Percentiles rank a stretch among this genome's conserved stretches.
Evolutionary conservation across 2,113 vertebrate species (phyloP).

Genomic region (Sphyrna mokarran): DNA sequence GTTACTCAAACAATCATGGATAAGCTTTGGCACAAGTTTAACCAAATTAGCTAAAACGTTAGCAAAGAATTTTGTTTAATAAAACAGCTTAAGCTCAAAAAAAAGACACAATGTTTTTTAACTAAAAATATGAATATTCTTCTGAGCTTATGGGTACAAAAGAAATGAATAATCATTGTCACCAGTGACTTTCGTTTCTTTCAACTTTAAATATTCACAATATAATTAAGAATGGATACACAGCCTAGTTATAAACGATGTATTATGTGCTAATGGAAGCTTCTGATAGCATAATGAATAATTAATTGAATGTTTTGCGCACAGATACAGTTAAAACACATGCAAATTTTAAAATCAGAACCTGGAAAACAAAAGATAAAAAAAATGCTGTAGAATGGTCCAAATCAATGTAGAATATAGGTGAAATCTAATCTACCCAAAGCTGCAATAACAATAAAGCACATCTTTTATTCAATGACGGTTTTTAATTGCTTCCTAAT

Average conservation of each 20-base stretch:
- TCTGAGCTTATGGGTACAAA: not conserved
- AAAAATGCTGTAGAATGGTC: not conserved
- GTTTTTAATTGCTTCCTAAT: not conserved
- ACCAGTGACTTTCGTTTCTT: not conserved
- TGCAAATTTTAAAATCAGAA: not conserved
- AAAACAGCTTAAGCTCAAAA: not conserved
- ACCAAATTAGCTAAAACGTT: not conserved
- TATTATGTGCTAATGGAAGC: not conserved
- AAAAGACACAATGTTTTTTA: not conserved
- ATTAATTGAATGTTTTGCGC: not conserved
- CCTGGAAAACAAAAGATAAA: not conserved
- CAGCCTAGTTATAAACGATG: not conserved
- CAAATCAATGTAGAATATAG: not conserved
- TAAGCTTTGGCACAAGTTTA: not conserved
- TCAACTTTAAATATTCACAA: conserved; percentile 11
- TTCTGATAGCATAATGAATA: not conserved
- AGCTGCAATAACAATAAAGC: not conserved
- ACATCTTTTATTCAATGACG: not conserved
- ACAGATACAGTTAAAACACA: not conserved
- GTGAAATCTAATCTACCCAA: not conserved
- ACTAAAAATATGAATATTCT: conserved; percentile 1
- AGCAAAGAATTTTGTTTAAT: not conserved
- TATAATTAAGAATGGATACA: not conserved
- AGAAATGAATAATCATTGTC: not conserved
- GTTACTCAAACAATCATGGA: not conserved